Conservation (phyloP, 2,888 invertebrate species). For the Sarcophaga rosellei region DNA sequence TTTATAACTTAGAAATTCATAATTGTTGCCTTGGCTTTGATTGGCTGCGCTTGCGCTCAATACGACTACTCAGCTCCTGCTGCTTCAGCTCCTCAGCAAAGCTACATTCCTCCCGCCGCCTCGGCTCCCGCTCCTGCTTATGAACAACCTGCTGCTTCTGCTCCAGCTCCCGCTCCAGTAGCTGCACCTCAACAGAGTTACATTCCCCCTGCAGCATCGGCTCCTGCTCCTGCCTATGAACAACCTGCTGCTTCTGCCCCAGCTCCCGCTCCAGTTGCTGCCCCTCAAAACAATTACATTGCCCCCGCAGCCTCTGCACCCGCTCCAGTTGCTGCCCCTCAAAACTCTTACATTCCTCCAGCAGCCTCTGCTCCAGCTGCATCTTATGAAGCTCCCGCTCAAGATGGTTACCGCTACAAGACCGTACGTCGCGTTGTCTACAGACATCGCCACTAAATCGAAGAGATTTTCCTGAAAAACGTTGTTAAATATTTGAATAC, state of each 20-base stretch:
- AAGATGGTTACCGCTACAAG: constrained; percentile 42
- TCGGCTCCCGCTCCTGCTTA: constrained; percentile 50
- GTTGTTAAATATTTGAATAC: background rate
- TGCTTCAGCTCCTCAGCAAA: background rate
- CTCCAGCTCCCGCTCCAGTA: constrained; percentile 64
- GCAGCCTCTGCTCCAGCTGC: background rate
- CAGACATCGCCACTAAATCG: constrained; percentile 19
- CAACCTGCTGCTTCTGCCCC: background rate
- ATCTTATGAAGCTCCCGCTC: background rate
- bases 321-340: constrained; percentile 53
- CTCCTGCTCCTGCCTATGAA: constrained; percentile 51
- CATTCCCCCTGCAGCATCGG: background rate
- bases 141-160: background rate
- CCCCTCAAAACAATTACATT: constrained; percentile 4
- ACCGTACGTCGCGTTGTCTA: constrained; percentile 24
- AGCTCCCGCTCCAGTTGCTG: constrained; percentile 68
- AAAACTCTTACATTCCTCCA: constrained; percentile 1
- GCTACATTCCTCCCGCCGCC: background rate
- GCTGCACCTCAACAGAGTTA: constrained; percentile 53
- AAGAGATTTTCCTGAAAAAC: background rate
- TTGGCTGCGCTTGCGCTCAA: constrained; percentile 75
- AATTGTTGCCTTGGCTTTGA: constrained; percentile 72
- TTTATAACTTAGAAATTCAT: constrained; percentile 72
- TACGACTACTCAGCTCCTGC: constrained; percentile 72
- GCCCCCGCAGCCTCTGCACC: background rate